Evolutionary conservation across 2,113 vertebrate genomes (phyloP), one percentile per base, ranked within the genome.

Genomic region (Tetraodon nigroviridis): DNA sequence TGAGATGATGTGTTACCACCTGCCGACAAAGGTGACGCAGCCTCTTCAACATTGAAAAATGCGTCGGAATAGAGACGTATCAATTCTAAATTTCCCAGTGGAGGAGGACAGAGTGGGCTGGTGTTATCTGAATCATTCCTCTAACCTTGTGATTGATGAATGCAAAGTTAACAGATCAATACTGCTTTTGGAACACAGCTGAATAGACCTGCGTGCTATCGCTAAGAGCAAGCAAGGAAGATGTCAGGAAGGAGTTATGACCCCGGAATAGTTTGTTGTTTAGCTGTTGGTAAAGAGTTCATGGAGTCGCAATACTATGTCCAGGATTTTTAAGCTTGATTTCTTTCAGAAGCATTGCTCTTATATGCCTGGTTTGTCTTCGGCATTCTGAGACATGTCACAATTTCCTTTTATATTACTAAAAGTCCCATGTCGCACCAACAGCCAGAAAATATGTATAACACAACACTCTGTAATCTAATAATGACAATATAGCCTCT

Each of bases 91-190:
- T 68, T 19, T 55, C 37, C 47, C 41, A 40, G 59, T 49, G 29
- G 16, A 47, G 24, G 37, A 60, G 53, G 53, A 53, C 61, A 55
- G 54, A 41, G 45, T 18, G 2, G 19, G 61, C 22, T 21, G 50
- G 55, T 65, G 50, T 42, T 66, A 70, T 81, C 51, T 32, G 46
- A 58, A 22, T 65, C 37, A 24, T 29, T 64, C 46, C 24, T 45
- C 42, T 56, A 55, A 59, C 51, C 61, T 62, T 70, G 51, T 50
- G 63, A 75, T 61, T 64, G 63, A 78, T 78, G 56, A 75, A 67
- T 62, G 47, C 63, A 59, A 68, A 71, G 68, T 64, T 55, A 72
- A 58, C 56, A 44, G 62, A 65, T 73, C 59, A 24, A 71, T 73
- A 18, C 16, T 20, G 19, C 62, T 64, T 53, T 64, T 68, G 65